Evolutionary conservation across 2,888 invertebrate genomes (phyloP), one percentile per base, ranked within the genome.

Genomic region (Amphipyra berbera): DNA sequence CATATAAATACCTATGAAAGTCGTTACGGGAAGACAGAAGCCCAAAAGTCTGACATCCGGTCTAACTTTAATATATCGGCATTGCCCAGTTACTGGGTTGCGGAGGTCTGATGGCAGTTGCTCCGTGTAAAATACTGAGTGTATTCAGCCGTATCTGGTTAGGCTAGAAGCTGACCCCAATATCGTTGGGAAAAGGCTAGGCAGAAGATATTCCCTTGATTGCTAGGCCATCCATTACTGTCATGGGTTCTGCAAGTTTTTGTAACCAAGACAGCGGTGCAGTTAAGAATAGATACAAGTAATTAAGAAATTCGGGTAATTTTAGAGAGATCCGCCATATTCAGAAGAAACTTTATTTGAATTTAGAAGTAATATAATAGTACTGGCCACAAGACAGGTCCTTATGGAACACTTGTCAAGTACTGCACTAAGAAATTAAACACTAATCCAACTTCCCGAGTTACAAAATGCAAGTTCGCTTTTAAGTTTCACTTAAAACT

Each of bases 391-490:
- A 59, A 41, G 40, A 60, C 21, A 59, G 44, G 14, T 42, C 68
- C 42, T 45, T 37, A 50, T 38, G 44, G 60, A 30, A 52, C 47
- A 44, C 48, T 35, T 49, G 10, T n/a, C n/a, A n/a, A n/a, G n/a
- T 13, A 41, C 10, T 21, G 9, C 13, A 14, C 48, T 71, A 41
- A 53, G 30, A 21, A 73, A 40, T 66, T 50, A 47, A 72, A 53
- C n/a, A 60, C 48, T 61, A 48, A 44, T 48, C 38, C 27, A 33
- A 53, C 56, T 21, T 15, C 46, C 37, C 33, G 47, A 67, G 46
- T 62, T 27, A 30, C 35, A 38, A 42, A 63, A 57, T 48, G 44
- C 38, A 50, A 54, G 45, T 63, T 48, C 33, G 27, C 9, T 45
- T 12, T 48, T 14, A 53, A 44, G 42, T 61, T 67, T 49, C 35